Evolutionary conservation across 2,113 vertebrate species (phyloP), one percentile per base, ranked within the genome.

Genomic region (Misgurnus mizolepis): DNA sequence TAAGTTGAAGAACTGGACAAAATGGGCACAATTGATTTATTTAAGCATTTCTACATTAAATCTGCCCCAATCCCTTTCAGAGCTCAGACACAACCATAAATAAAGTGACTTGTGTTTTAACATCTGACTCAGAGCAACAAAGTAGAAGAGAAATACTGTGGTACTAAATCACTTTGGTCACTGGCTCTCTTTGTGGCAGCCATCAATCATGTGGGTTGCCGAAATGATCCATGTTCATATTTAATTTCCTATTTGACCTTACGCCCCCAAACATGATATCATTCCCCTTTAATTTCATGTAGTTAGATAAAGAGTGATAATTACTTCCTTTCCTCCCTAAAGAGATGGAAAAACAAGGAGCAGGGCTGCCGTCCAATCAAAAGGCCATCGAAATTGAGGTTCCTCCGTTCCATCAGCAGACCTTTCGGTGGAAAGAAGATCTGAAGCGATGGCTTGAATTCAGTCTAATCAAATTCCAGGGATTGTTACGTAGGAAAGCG

Each of bases 401-500:
- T 75, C 79, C 27, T 55, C 18, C 45, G 76, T 75, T 66, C 68
- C 41, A 49, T 61, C 22, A 61, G 50, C 7, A 56, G 43, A 40
- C n/a, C 12, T 6, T 3, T 60, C 71, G 34, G 66, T 18, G 7
- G 65, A 75, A 79, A 41, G 68, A 34, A 66, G 70, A 67, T 75
- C 43, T 61, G 64, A 53, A 18, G 43, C 9, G 8, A 58, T 14
- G 11, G 7, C 67, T 53, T 45, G 58, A 73, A 80, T 77, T 60
- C 18, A 65, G 67, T 49, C 61, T 79, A 85, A 82, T 85, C 68
- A 76, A 74, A 82, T 82, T 53, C 65, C 27, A 75, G 68, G 40
- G 67, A 18, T 15, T 45, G 55, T 67, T 69, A n/a, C 6, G 47
- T 8, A 78, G 43, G 41, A 70, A 70, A 69, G 68, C 40, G 10